These are phyloP conservation scores for Microdon myrmicae DNA, from an alignment of 2,888 invertebrate genomes.

Conservation along the genomic window DNA sequence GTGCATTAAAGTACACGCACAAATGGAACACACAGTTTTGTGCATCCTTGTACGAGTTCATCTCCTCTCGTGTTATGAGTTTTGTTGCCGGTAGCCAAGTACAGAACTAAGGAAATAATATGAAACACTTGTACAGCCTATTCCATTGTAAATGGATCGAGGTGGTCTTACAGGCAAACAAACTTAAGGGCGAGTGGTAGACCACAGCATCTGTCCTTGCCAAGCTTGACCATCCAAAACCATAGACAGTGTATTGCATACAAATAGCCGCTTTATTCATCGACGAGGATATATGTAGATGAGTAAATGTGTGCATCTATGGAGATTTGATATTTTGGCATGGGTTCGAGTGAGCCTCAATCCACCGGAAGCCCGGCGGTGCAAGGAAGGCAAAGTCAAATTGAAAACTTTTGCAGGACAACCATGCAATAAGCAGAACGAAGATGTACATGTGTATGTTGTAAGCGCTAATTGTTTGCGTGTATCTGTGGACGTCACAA, in stretches of 20 bases:
- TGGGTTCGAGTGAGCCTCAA: conserved; percentile 18
- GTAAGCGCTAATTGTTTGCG: too few relatives aligned
- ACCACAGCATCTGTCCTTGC: conserved; percentile 6
- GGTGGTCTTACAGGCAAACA: conserved; percentile 25
- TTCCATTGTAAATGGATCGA: conserved; percentile 20
- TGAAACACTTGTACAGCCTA: conserved; percentile 42
- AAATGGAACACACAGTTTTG: conserved; percentile 23
- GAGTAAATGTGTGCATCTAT: conserved; percentile 9
- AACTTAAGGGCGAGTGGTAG: conserved; percentile 16
- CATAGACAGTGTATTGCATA: background rate
- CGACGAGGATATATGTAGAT: conserved; percentile 16
- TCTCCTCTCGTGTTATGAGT: conserved; percentile 38
- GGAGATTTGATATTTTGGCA: conserved; percentile 34
- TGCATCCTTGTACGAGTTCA: conserved; percentile 44
- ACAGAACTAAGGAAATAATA: conserved; percentile 23
- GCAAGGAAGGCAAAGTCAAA: conserved; percentile 26
- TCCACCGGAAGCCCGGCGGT: conserved; percentile 11
- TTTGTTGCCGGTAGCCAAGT: conserved; percentile 12
- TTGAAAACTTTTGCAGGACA: conserved; percentile 38
- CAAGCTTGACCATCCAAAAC: background rate
- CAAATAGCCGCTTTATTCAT: conserved; percentile 39
- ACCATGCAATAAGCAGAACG: conserved; percentile 26
- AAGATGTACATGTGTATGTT: conserved; percentile 1
- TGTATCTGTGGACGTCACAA: too few relatives aligned
- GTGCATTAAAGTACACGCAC: conserved; percentile 44